A percentile compares a stretch with the other conserved stretches of the same genome.
Conservation (phyloP, 2,797 vertebrate genomes). For the Bradypodion pumilum region DNA sequence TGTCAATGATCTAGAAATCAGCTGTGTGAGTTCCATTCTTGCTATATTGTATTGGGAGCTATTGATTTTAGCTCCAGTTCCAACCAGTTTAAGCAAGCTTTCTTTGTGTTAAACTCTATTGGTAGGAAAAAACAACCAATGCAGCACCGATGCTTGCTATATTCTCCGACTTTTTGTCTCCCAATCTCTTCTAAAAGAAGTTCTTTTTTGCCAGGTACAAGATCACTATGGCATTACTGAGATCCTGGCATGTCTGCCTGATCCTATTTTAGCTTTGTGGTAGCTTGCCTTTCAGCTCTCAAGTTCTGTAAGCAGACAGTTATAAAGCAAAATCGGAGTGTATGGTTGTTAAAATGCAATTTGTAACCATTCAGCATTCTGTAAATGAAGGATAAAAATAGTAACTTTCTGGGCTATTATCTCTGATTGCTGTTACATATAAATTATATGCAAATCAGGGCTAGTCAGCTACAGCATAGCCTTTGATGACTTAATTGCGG, state of each 20-base stretch:
- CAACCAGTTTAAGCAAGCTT: neutral
- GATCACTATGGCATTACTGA: neutral
- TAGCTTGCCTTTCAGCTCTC: neutral
- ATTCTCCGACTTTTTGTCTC: neutral
- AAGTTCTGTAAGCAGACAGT: neutral
- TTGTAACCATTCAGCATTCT: conserved; percentile 10
- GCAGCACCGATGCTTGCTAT: neutral
- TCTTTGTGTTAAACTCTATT: neutral
- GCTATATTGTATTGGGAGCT: neutral
- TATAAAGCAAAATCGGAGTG: conserved; percentile 38
- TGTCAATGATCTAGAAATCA: neutral
- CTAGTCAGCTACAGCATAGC: conserved; percentile 30
- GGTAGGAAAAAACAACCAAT: neutral
- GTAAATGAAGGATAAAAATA: conserved; percentile 37
- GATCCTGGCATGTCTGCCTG: neutral
- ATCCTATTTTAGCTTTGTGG: neutral
- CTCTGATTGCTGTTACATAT: conserved; percentile 17
- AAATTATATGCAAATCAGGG: conserved; percentile 33
- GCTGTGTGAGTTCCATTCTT: neutral
- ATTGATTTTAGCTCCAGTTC: neutral
- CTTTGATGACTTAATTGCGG: conserved; percentile 28
- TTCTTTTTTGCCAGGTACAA: neutral
- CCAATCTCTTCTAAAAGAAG: neutral
- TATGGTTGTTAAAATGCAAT: conserved; percentile 18
- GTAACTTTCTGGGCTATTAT: conserved; percentile 11